Percentiles rank a stretch among this genome's conserved stretches.
Conservation (phyloP, 2,113 vertebrate species). For the Callocephalon fimbriatum region DNA sequence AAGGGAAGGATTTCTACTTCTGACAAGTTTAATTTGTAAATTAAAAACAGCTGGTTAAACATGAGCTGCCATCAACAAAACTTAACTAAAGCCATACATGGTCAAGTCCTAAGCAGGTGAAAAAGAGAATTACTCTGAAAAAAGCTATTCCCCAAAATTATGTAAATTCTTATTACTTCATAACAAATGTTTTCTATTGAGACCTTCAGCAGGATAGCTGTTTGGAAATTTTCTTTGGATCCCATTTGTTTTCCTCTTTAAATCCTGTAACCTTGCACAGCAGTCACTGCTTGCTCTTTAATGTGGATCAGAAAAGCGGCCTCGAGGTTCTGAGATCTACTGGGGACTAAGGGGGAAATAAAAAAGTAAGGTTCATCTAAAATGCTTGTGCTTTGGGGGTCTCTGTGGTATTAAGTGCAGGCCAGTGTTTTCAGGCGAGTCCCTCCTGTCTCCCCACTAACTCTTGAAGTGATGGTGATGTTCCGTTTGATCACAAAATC, state of each 20-base stretch:
- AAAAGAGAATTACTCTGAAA: constrained; percentile 82
- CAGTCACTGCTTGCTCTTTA: neutral
- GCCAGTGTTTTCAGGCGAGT: neutral
- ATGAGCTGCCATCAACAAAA: constrained; percentile 85
- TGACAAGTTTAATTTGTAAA: constrained; percentile 91
- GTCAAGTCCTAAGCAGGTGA: constrained; percentile 83
- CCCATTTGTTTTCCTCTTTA: constrained; percentile 62
- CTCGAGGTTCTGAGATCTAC: neutral
- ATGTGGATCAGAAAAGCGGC: neutral
- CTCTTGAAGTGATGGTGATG: neutral
- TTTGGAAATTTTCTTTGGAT: constrained; percentile 53
- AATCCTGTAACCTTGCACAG: constrained; percentile 42
- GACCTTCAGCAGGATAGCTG: constrained; percentile 61
- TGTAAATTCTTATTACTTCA: constrained; percentile 80
- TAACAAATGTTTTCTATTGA: constrained; percentile 76
- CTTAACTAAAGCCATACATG: constrained; percentile 84
- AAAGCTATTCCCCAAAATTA: constrained; percentile 79
- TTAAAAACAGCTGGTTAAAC: constrained; percentile 90
- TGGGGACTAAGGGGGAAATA: neutral
- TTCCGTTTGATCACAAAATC: neutral
- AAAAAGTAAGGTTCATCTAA: neutral
- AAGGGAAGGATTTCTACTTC: constrained; percentile 86
- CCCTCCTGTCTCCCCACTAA: neutral
- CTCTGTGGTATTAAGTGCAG: neutral
- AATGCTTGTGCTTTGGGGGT: neutral